Conservation (phyloP, 2,797 vertebrate species). For the Sebastiscus albofasciatus region DNA sequence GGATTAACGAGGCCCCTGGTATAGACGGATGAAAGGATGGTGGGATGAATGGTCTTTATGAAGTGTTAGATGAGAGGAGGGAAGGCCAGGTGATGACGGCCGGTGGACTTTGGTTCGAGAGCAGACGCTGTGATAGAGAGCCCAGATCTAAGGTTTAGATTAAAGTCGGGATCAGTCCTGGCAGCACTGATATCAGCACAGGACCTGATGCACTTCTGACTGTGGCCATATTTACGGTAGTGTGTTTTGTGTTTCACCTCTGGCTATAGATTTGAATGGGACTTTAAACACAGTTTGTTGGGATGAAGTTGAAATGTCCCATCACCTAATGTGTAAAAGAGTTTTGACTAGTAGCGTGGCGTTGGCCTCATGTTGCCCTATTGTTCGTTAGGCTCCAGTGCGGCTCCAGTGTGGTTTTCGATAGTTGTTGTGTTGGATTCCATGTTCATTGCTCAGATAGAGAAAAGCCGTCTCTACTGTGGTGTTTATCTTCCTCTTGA, state of each 20-base stretch:
- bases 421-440: background rate
- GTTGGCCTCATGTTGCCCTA: background rate
- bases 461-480: background rate
- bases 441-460: background rate
- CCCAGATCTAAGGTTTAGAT: conserved; percentile 69
- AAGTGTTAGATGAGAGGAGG: conserved; percentile 75
- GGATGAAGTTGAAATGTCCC: background rate
- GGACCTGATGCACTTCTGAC: conserved; percentile 14
- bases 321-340: background rate
- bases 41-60: conserved; percentile 82
- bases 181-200: conserved; percentile 30
- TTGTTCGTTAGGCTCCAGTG: background rate
- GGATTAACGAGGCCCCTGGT: conserved; percentile 79
- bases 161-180: conserved; percentile 63
- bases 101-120: conserved; percentile 63
- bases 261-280: background rate
- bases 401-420: background rate
- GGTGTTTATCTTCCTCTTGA: background rate
- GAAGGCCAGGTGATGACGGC: conserved; percentile 74
- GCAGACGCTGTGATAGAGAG: conserved; percentile 57
- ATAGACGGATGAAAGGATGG: conserved; percentile 79
- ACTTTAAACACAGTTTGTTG: background rate
- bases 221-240: conserved; percentile 20
- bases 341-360: background rate
- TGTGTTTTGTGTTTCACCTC: conserved; percentile 26